Percentiles rank a stretch among this genome's conserved stretches.
Conservation (phyloP, 2,888 invertebrate species). For the Hipparchia sbordonii region DNA sequence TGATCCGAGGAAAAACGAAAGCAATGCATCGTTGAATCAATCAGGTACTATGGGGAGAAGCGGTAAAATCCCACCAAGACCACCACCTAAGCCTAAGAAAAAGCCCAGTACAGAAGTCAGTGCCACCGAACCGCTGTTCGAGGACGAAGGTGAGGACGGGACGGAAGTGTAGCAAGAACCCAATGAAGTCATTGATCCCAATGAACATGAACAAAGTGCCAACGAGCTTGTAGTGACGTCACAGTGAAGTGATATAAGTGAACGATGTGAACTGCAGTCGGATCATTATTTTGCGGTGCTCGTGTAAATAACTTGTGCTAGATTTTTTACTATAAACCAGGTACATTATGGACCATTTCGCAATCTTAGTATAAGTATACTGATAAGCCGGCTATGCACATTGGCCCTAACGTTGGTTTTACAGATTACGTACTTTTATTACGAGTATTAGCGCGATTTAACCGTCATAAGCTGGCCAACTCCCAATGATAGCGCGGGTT, state of each 20-base stretch:
- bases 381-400: not conserved
- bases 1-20: slow-evolving; percentile 66
- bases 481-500: too few relatives aligned
- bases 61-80: slow-evolving; percentile 90
- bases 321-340: slow-evolving; percentile 79
- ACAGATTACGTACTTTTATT: too few relatives aligned
- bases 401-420: too few relatives aligned
- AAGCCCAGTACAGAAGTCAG: slow-evolving; percentile 83
- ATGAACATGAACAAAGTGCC: slow-evolving; percentile 65
- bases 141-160: slow-evolving; percentile 94
- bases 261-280: slow-evolving; percentile 50
- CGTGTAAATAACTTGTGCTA: slow-evolving; percentile 79
- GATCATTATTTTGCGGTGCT: slow-evolving; percentile 75
- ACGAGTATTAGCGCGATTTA: too few relatives aligned
- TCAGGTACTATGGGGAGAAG: slow-evolving; percentile 75
- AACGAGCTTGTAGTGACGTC: slow-evolving; percentile 73
- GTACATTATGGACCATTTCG: slow-evolving; percentile 74
- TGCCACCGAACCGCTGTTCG: slow-evolving; percentile 89
- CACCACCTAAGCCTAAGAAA: slow-evolving; percentile 93
- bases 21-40: slow-evolving; percentile 64
- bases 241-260: slow-evolving; percentile 56
- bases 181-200: slow-evolving; percentile 23
- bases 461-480: too few relatives aligned
- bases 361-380: slow-evolving; percentile 51
- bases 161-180: slow-evolving; percentile 89